Evolutionary conservation across 2,888 invertebrate genomes (phyloP).

Genomic region (Agrotis exclamationis): DNA sequence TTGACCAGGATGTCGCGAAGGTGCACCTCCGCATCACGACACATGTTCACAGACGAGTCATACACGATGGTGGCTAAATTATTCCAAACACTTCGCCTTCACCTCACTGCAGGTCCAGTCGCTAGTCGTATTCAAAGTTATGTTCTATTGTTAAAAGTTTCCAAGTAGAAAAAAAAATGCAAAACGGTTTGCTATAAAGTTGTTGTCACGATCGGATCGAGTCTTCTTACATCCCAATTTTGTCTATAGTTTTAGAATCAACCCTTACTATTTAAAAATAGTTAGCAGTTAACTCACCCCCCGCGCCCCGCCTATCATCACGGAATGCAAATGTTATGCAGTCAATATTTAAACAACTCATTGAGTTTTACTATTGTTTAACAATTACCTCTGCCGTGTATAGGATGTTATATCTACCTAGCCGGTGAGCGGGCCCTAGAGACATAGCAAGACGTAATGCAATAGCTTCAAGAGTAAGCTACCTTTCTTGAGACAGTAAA

Average conservation of each 20-base stretch:
- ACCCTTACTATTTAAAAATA: slow-evolving; percentile 11
- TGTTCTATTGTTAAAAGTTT: slow-evolving; percentile 7
- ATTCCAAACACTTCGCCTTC: not conserved
- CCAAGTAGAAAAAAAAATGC: not conserved
- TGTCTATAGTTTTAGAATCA: not conserved
- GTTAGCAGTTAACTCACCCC: not conserved
- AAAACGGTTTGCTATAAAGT: not conserved
- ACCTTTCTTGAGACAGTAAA: not conserved
- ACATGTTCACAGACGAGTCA: not conserved
- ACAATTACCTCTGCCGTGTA: slow-evolving; percentile 6
- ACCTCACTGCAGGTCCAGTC: not conserved
- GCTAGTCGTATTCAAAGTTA: not conserved
- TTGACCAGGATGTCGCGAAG: slow-evolving; percentile 28
- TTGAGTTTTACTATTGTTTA: slow-evolving; percentile 34
- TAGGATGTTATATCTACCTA: slow-evolving; percentile 3
- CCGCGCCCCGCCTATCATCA: not conserved
- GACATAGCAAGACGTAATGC: not conserved
- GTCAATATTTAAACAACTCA: slow-evolving; percentile 36
- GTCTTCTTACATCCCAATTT: not conserved
- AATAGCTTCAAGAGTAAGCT: not conserved
- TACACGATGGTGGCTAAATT: not conserved
- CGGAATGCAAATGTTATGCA: slow-evolving; percentile 38
- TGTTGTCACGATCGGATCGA: not conserved
- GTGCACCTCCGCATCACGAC: slow-evolving; percentile 9
- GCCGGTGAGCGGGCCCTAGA: not conserved